These are phyloP conservation scores for Melipona bicolor DNA, from an alignment of 2,888 invertebrate genomes.

Conservation along the genomic window DNA sequence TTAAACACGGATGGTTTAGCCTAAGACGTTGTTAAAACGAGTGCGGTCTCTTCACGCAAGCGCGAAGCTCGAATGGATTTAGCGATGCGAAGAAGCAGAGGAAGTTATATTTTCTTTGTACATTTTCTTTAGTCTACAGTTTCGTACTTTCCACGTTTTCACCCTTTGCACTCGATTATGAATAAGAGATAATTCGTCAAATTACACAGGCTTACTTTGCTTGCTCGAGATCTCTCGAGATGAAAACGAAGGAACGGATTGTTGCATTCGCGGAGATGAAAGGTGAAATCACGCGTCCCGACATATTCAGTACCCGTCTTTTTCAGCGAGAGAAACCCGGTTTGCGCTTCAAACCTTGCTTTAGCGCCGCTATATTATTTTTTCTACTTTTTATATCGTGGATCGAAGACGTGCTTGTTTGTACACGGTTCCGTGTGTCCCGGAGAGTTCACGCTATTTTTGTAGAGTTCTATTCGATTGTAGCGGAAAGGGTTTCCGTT, in stretches of 20 bases:
- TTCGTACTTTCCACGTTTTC: background rate
- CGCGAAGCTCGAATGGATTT: constrained; percentile 46
- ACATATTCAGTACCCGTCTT: background rate
- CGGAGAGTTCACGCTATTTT: constrained; percentile 44
- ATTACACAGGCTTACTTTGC: background rate
- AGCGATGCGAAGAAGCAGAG: constrained; percentile 40
- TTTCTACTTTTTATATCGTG: constrained; percentile 55
- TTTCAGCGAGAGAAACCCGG: constrained; percentile 1
- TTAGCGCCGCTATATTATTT: constrained; percentile 34
- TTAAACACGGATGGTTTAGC: constrained; percentile 37
- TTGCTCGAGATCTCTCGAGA: background rate
- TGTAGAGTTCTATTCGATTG: constrained; percentile 13
- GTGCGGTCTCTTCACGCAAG: constrained; percentile 26
- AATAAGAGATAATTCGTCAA: background rate
- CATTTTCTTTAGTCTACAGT: constrained; percentile 3
- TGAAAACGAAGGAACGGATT: background rate
- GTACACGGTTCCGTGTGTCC: background rate
- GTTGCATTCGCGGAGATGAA: background rate
- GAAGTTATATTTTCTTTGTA: constrained; percentile 20
- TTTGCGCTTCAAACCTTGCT: constrained; percentile 21
- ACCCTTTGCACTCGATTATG: constrained; percentile 10
- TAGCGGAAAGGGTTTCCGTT: constrained; percentile 3
- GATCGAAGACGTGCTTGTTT: constrained; percentile 15
- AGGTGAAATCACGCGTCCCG: background rate
- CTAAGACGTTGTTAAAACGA: constrained; percentile 40